Evolutionary conservation across 64 coral and sea anemone genomes (phyloP).

Genomic region (Montipora capricornis): DNA sequence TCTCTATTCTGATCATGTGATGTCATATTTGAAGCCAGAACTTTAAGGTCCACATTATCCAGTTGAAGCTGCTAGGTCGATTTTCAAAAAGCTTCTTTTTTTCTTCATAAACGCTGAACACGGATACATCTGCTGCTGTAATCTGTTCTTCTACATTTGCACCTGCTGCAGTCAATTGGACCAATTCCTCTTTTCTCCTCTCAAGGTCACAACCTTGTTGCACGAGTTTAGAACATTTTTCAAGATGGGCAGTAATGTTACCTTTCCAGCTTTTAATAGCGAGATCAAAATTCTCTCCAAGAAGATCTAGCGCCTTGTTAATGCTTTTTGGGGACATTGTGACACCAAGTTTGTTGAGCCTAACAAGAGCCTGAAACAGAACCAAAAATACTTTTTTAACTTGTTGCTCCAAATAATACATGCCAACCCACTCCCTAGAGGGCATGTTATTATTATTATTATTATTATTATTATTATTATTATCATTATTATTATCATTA

Average conservation of each 20-base stretch:
- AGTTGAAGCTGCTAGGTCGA: neutral
- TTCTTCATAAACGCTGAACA: neutral
- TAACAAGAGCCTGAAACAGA: conserved; percentile 22
- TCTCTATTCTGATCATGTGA: conserved; percentile 61
- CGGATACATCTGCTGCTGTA: neutral
- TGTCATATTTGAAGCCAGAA: conserved; percentile 46
- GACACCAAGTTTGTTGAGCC: conserved; percentile 53
- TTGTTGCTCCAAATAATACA: neutral
- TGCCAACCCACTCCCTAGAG: neutral
- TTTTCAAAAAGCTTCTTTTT: neutral
- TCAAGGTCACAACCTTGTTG: neutral
- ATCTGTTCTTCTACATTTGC: neutral
- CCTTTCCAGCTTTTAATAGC: conserved; percentile 11
- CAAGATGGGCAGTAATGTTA: neutral
- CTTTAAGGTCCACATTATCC: conserved; percentile 40
- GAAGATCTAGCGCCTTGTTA: conserved; percentile 49
- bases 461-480: neutral
- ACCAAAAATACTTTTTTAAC: neutral
- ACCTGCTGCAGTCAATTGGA: neutral
- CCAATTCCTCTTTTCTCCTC: conserved; percentile 36
- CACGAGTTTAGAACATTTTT: neutral
- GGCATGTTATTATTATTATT: neutral
- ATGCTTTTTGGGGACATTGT: conserved; percentile 66
- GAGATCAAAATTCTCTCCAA: conserved; percentile 29
- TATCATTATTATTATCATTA: neutral